Percentiles rank a stretch among this genome's conserved stretches.
phyloP scores from a whole-genome alignment of 2,797 vertebrate species.

The Amblyopsis hoosieri region DNA sequence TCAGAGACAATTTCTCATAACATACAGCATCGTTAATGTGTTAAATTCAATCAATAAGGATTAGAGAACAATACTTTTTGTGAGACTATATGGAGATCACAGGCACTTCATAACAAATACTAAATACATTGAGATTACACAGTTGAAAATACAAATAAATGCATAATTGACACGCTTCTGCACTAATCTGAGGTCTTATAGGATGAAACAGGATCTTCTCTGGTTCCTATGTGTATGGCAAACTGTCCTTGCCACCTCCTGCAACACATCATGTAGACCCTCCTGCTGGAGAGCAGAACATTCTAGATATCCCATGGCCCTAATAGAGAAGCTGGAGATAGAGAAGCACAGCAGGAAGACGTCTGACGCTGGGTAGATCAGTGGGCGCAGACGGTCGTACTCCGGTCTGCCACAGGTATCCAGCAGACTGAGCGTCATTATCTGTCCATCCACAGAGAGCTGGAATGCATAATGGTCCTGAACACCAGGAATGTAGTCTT shows the following conservation, averaged over 20 bases:
- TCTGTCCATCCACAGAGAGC: slow-evolving; percentile 72
- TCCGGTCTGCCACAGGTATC: slow-evolving; percentile 87
- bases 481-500: slow-evolving; percentile 13
- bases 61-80: no score
- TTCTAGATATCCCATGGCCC: slow-evolving; percentile 84
- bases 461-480: neutral
- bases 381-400: slow-evolving; percentile 82
- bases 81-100: no score
- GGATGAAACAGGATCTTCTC: neutral
- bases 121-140: no score
- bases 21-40: no score
- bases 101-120: no score
- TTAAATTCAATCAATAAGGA: no score
- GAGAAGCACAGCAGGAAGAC: slow-evolving; percentile 90
- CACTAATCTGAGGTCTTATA: no score
- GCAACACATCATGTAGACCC: slow-evolving; percentile 84
- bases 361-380: slow-evolving; percentile 84
- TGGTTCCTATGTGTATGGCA: slow-evolving; percentile 69
- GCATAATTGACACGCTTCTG: no score
- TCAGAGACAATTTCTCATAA: no score
- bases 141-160: no score
- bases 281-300: slow-evolving; percentile 86
- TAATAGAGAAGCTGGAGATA: slow-evolving; percentile 84
- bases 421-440: slow-evolving; percentile 81
- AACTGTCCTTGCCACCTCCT: slow-evolving; percentile 47